Conservation (phyloP, 2,113 vertebrate species). For the Mobula birostris region DNA sequence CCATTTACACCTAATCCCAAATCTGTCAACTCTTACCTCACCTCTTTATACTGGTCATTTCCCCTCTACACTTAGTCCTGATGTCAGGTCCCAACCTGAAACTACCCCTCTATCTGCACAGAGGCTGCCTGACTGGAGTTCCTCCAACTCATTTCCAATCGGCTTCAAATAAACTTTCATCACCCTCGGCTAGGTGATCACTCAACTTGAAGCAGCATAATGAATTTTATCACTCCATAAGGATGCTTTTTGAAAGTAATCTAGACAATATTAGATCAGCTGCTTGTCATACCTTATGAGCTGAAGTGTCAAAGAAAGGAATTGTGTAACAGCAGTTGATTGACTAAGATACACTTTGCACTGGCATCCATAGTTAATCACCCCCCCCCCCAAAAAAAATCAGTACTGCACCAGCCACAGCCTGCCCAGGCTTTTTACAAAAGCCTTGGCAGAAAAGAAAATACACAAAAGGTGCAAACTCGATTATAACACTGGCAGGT, state of each 20-base stretch:
- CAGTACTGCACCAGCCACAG: background rate
- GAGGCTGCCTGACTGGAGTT: no score
- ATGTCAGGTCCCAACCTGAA: no score
- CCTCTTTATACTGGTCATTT: no score
- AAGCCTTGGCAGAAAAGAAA: conserved; percentile 7
- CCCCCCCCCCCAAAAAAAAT: background rate
- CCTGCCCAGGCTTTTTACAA: background rate
- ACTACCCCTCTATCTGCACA: no score
- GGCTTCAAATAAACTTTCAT: background rate
- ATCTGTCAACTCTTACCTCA: no score
- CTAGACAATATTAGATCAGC: background rate
- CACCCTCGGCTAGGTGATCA: background rate
- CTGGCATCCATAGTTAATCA: background rate
- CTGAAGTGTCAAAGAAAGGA: background rate
- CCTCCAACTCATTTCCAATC: no score
- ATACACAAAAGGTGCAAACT: background rate
- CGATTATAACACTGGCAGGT: background rate
- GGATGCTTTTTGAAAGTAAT: background rate
- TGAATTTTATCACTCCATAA: background rate
- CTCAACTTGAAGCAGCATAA: background rate
- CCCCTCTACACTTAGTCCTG: no score
- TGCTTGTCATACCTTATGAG: no score
- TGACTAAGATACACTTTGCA: background rate
- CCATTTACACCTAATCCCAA: no score
- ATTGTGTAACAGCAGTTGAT: background rate